Evolutionary conservation across 2,888 invertebrate genomes (phyloP).

Genomic region (Napeogenes inachia): DNA sequence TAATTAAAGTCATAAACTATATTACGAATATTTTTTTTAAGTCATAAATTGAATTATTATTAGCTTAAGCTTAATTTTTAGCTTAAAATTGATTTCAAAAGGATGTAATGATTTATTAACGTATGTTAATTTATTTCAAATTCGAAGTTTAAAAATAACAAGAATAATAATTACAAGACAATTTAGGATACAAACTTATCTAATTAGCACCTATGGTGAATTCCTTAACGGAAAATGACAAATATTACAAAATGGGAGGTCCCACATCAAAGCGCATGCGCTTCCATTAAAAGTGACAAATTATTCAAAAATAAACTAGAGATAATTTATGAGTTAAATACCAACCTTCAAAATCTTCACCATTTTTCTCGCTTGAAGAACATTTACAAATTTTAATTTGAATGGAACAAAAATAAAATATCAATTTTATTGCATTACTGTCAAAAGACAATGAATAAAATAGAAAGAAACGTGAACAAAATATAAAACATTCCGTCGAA

Average conservation of each 20-base stretch:
- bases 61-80: too few species aligned
- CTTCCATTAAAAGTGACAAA: slow-evolving; percentile 32
- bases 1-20: too few species aligned
- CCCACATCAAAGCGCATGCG: slow-evolving; percentile 31
- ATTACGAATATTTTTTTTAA: too few species aligned
- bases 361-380: neutral
- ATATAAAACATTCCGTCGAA: too few species aligned
- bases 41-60: too few species aligned
- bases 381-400: neutral
- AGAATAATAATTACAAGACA: slow-evolving; percentile 1
- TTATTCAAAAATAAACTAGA: slow-evolving; percentile 26
- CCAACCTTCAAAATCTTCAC: neutral
- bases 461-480: too few species aligned
- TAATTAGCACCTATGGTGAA: slow-evolving; percentile 18
- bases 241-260: slow-evolving; percentile 29
- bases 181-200: slow-evolving; percentile 10
- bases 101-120: too few species aligned
- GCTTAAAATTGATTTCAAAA: too few species aligned
- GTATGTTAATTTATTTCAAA: too few species aligned
- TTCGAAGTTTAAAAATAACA: neutral
- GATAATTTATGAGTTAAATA: slow-evolving; percentile 9
- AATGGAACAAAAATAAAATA: neutral
- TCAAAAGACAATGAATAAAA: too few species aligned
- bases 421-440: too few species aligned
- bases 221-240: slow-evolving; percentile 16